Percentiles rank a stretch among this genome's conserved stretches.
Evolutionary conservation across 1,140 invertebrate genomes (phyloP).

Genomic region (Grapholita molesta): DNA sequence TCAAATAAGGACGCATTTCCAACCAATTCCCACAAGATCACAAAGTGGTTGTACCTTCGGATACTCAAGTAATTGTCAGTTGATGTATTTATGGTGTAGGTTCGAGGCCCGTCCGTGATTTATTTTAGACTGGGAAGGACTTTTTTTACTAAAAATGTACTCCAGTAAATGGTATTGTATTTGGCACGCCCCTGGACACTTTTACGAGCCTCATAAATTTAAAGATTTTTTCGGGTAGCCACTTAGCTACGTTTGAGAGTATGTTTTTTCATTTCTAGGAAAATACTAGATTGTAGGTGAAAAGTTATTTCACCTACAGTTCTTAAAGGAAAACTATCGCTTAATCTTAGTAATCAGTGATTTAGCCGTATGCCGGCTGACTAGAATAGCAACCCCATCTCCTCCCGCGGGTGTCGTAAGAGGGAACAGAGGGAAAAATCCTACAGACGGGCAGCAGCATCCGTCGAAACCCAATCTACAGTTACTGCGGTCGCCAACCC

Average conservation of each 20-base stretch:
- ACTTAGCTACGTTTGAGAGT: not conserved
- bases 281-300: no score
- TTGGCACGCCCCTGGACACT: constrained; percentile 11
- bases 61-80: constrained; percentile 25
- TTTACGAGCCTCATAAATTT: constrained; percentile 12
- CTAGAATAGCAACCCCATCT: no score
- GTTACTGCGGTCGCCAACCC: no score
- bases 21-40: not conserved
- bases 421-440: no score
- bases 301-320: no score
- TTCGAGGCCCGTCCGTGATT: constrained; percentile 20
- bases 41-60: not conserved
- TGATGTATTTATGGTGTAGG: constrained; percentile 22
- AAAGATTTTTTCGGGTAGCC: not conserved
- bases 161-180: constrained; percentile 11
- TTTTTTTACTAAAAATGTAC: constrained; percentile 15
- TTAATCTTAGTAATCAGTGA: no score
- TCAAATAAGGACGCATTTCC: not conserved
- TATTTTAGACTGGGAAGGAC: not conserved
- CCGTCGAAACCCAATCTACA: no score
- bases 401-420: no score
- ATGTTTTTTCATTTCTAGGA: not conserved
- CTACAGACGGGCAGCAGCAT: no score
- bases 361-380: no score
- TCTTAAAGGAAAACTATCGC: no score